Conservation (phyloP, 1,140 invertebrate genomes). For the Dinoponera quadriceps region DNA sequence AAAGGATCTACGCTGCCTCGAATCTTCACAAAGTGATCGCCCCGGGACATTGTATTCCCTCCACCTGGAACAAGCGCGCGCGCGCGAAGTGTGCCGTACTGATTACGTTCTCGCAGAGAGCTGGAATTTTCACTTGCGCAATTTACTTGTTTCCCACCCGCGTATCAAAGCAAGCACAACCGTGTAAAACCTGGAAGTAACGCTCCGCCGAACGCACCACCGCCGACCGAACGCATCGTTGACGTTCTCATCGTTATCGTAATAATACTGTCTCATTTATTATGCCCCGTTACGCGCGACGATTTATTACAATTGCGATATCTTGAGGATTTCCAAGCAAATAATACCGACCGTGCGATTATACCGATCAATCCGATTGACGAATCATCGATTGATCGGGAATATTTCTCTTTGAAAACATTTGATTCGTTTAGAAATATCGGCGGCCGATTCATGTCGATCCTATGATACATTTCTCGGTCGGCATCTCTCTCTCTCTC, state of each 20-base stretch:
- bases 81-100: constrained; percentile 58
- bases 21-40: constrained; percentile 70
- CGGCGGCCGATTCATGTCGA: too few species aligned
- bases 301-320: constrained; percentile 5
- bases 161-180: constrained; percentile 47
- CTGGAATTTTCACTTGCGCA: constrained; percentile 58
- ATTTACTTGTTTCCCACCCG: constrained; percentile 62
- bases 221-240: constrained; percentile 12
- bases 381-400: neutral
- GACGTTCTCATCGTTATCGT: constrained; percentile 31
- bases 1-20: constrained; percentile 60
- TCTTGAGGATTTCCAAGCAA: neutral
- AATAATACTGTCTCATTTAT: constrained; percentile 37
- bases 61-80: constrained; percentile 41
- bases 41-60: constrained; percentile 64
- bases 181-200: constrained; percentile 60
- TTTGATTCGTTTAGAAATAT: neutral
- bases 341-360: neutral
- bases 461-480: too few species aligned
- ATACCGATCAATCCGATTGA: neutral
- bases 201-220: constrained; percentile 30
- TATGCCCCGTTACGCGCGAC: constrained; percentile 6
- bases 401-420: neutral
- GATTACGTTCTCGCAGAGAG: constrained; percentile 62
- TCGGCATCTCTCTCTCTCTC: too few species aligned